These are phyloP conservation scores for Apotomis capreana DNA, from an alignment of 2,888 invertebrate species.

Conservation along the genomic window DNA sequence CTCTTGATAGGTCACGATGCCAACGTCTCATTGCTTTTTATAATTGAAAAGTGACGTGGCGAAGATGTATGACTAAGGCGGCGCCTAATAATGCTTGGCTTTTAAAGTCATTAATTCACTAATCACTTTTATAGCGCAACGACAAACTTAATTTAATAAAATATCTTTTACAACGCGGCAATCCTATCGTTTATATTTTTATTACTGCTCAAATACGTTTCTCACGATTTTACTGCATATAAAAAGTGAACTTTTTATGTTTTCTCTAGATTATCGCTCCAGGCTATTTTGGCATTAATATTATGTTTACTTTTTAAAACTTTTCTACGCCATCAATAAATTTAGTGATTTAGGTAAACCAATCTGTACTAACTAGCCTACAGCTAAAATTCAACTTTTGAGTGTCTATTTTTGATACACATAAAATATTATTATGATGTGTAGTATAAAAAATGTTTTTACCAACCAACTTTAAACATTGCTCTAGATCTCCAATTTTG, in stretches of 20 bases:
- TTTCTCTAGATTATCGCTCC: slow-evolving; percentile 8
- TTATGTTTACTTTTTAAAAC: not conserved
- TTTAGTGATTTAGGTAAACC: not conserved
- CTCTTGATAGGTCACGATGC: too few relatives aligned
- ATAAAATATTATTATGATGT: too few relatives aligned
- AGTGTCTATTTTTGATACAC: too few relatives aligned
- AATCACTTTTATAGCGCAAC: slow-evolving; percentile 21
- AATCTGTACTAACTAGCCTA: not conserved
- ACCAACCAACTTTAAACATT: too few relatives aligned
- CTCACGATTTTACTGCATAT: slow-evolving; percentile 26
- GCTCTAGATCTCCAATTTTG: too few relatives aligned
- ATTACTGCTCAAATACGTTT: slow-evolving; percentile 26
- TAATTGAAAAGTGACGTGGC: slow-evolving; percentile 20
- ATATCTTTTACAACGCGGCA: slow-evolving; percentile 26
- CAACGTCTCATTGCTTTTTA: not conserved
- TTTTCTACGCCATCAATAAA: not conserved
- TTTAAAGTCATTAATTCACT: slow-evolving; percentile 25
- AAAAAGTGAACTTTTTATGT: not conserved
- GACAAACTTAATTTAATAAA: slow-evolving; percentile 28
- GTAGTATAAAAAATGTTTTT: too few relatives aligned
- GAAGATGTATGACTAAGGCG: slow-evolving; percentile 27
- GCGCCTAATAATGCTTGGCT: slow-evolving; percentile 24
- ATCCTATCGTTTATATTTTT: slow-evolving; percentile 28
- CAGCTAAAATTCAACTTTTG: too few relatives aligned
- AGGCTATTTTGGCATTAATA: slow-evolving; percentile 2